phyloP scores from a whole-genome alignment of 2,888 invertebrate species.

The Baccha elongata region DNA sequence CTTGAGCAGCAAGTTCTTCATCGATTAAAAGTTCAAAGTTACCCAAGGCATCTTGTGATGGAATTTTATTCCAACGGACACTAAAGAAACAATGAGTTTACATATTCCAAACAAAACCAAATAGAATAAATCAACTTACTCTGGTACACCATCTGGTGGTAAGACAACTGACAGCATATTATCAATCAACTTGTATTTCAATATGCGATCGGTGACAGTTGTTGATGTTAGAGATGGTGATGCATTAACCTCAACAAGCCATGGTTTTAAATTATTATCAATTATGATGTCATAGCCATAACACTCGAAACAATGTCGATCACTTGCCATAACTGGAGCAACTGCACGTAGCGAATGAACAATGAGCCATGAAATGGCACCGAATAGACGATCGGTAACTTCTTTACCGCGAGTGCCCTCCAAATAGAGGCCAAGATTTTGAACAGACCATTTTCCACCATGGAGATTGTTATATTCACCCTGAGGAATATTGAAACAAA shows the following conservation, averaged over 20 bases:
- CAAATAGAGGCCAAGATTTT: slow-evolving; percentile 93
- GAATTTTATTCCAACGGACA: slow-evolving; percentile 93
- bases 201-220: slow-evolving; percentile 95
- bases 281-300: slow-evolving; percentile 98
- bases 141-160: slow-evolving; percentile 94
- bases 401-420: slow-evolving; percentile 95
- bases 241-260: slow-evolving; percentile 96
- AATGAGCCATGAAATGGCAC: slow-evolving; percentile 94
- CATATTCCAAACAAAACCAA: slow-evolving; percentile 53
- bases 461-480: slow-evolving; percentile 96
- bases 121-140: slow-evolving; percentile 84
- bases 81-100: slow-evolving; percentile 78
- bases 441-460: slow-evolving; percentile 96
- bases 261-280: slow-evolving; percentile 96
- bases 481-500: slow-evolving; percentile 81
- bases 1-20: slow-evolving; percentile 89
- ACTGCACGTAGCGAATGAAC: slow-evolving; percentile 97
- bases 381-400: slow-evolving; percentile 94
- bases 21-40: slow-evolving; percentile 93
- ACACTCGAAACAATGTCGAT: slow-evolving; percentile 89
- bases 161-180: slow-evolving; percentile 95
- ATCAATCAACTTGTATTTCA: slow-evolving; percentile 96
- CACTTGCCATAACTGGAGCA: slow-evolving; percentile 95
- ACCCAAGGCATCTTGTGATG: slow-evolving; percentile 88
- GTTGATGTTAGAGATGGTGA: slow-evolving; percentile 97